phyloP scores from a whole-genome alignment of 2,888 invertebrate genomes.

The Ormia ochracea region DNA sequence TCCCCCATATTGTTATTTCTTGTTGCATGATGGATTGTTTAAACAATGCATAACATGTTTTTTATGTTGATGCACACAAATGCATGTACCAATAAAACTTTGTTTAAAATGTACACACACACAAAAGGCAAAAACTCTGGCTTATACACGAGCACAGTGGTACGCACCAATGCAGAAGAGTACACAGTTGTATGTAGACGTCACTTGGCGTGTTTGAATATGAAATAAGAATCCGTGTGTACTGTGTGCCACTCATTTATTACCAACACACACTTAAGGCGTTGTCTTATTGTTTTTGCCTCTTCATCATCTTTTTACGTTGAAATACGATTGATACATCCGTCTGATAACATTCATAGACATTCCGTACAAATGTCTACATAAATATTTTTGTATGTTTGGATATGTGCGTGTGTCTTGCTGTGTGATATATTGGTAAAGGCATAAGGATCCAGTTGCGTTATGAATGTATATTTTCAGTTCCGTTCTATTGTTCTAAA shows the following conservation, averaged over 20 bases:
- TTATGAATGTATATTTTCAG: conserved; percentile 18
- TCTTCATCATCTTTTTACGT: no score
- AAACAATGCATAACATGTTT: conserved; percentile 51
- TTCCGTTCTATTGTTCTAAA: conserved; percentile 41
- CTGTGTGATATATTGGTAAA: not conserved
- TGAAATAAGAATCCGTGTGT: not conserved
- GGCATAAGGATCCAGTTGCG: conserved; percentile 33
- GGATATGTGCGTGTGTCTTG: not conserved
- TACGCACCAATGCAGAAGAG: not conserved
- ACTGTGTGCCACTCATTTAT: conserved; percentile 28
- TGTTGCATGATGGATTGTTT: conserved; percentile 42
- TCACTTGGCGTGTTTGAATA: not conserved
- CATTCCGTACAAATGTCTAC: conserved; percentile 33
- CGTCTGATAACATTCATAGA: conserved; percentile 60
- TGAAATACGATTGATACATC: conserved; percentile 66
- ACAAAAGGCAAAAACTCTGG: not conserved
- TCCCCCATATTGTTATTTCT: not conserved
- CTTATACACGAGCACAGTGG: not conserved
- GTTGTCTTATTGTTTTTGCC: conserved; percentile 58
- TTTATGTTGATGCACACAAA: conserved; percentile 34
- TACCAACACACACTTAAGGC: conserved; percentile 56
- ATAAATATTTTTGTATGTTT: not conserved
- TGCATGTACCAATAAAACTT: conserved; percentile 27
- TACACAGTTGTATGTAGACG: not conserved
- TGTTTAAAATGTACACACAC: not conserved